phyloP scores from a whole-genome alignment of 1,140 invertebrate genomes.

The Drosophila azteca region DNA sequence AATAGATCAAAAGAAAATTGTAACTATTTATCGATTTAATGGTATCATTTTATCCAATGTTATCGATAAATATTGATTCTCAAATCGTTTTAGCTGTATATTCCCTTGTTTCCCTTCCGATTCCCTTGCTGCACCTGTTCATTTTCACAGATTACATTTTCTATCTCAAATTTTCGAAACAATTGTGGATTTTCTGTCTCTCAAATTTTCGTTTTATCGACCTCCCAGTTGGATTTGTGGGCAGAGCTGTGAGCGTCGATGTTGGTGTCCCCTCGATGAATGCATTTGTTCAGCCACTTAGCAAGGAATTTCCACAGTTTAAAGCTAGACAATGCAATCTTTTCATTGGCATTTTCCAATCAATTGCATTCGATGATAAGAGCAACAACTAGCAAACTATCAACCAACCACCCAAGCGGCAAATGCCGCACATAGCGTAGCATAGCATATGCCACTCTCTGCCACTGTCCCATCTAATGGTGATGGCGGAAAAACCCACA shows the following conservation, averaged over 20 bases:
- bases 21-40: too few species aligned
- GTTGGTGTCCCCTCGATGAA: background rate
- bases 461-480: background rate
- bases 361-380: constrained; percentile 57
- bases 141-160: background rate
- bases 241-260: constrained; percentile 1
- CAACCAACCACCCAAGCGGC: constrained; percentile 40
- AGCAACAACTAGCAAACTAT: constrained; percentile 41
- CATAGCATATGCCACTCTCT: constrained; percentile 38
- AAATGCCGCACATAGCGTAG: constrained; percentile 31
- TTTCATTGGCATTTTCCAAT: constrained; percentile 73
- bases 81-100: too few species aligned
- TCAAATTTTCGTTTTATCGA: background rate
- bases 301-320: constrained; percentile 36
- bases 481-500: constrained; percentile 55
- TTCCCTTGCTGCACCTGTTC: background rate
- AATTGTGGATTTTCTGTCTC: too few species aligned
- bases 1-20: too few species aligned
- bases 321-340: constrained; percentile 51
- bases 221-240: constrained; percentile 3
- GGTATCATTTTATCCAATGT: too few species aligned
- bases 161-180: background rate
- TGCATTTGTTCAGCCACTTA: constrained; percentile 36
- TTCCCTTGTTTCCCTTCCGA: too few species aligned
- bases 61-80: too few species aligned